A percentile compares a stretch with the other conserved stretches of the same genome.
Conservation (phyloP, 2,113 vertebrate genomes). For the Nycticorax nycticorax region DNA sequence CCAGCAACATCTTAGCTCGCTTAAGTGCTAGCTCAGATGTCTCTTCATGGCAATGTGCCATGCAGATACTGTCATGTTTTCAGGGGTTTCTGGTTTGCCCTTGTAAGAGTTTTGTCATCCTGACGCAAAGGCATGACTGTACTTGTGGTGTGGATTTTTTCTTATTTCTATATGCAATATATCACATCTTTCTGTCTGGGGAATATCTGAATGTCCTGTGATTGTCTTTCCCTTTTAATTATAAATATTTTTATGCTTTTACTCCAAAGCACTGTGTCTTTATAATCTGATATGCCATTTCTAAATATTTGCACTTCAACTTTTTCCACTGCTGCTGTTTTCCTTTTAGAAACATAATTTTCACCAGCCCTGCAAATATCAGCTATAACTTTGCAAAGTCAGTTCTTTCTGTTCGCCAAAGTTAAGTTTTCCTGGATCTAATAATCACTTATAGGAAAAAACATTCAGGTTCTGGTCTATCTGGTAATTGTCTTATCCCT, state of each 20-base stretch:
- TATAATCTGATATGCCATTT: not conserved
- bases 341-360: not conserved
- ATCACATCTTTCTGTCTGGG: not conserved
- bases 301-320: not conserved
- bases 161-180: not conserved
- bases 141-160: not conserved
- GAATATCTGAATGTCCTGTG: not conserved
- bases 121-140: not conserved
- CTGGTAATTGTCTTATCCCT: not conserved
- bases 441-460: not conserved
- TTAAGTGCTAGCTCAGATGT: not conserved
- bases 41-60: not conserved
- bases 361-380: not conserved
- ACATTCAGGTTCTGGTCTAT: not conserved
- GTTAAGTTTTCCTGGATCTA: not conserved
- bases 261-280: not conserved
- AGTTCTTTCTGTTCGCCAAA: not conserved
- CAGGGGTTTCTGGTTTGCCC: not conserved
- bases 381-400: not conserved
- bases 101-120: not conserved
- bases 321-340: not conserved
- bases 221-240: not conserved
- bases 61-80: not conserved
- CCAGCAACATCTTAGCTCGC: not conserved
- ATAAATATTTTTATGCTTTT: not conserved